Evolutionary conservation across 1,140 invertebrate species (phyloP), one percentile per base, ranked within the genome.

Genomic region (Diploscapter pachys): DNA sequence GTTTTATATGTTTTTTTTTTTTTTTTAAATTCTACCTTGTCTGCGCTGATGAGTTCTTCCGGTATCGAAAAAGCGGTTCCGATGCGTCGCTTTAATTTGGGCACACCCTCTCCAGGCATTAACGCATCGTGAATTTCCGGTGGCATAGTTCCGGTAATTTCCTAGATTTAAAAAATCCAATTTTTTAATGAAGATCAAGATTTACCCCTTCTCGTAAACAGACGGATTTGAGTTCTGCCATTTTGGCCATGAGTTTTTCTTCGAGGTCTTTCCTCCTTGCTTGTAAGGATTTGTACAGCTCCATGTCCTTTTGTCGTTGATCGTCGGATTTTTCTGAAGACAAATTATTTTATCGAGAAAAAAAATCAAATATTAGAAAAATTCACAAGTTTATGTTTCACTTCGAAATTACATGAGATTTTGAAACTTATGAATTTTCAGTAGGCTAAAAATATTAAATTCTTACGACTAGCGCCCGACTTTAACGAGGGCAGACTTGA

Each of bases 131-230:
- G 92, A 62, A 90, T 92, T 86, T 95, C 93, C 5, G 90, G 89
- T 49, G 93, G 92, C 80, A 95, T 87, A 79, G 91, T 87, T 67
- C 93, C 93, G 1, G 92, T 94, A 54, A 94, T 85, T 80, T 93
- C 92, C 31, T 31, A 31, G 31, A 31, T 31, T 31, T 31, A 0
- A 31, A 31, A 31, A 31, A 31, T 31, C 31, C 31, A 31, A 31
- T 31, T 31, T 31, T 31, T 31, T 31, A 31, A 31, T 31, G 31
- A 31, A 31, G 31, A 31, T 31, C 31, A 31, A 31, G 31, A 31
- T 31, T 31, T 31, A 31, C 31, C 48, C 91, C 92, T 88, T 94
- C 93, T 80, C 91, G 87, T 5, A 93, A 88, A 82, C 93, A 94
- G 65, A 94, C 84, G 78, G 88, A 89, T 83, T 92, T 92, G 1